phyloP scores from a whole-genome alignment of 2,113 vertebrate species.

The Gallinago undulata region DNA sequence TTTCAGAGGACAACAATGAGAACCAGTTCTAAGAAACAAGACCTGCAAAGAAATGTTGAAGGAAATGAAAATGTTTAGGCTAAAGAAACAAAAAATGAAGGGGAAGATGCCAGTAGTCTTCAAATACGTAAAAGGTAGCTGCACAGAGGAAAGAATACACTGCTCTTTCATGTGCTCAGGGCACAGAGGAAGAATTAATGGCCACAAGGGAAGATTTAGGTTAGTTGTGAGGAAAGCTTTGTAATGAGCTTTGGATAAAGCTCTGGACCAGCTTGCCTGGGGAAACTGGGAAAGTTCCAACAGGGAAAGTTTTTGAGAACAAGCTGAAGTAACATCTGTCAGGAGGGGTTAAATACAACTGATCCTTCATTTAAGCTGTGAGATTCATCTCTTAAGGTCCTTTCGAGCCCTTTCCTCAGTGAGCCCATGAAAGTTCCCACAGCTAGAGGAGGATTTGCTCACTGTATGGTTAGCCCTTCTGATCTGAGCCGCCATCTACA shows the following conservation, averaged over 20 bases:
- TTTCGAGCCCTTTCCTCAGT: background rate
- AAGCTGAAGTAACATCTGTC: background rate
- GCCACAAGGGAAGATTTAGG: background rate
- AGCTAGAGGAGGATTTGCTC: background rate
- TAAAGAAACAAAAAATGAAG: background rate
- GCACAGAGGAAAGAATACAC: background rate
- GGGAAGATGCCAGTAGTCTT: background rate
- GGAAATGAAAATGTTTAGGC: background rate
- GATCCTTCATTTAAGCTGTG: background rate
- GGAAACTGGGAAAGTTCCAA: background rate
- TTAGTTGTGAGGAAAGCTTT: background rate
- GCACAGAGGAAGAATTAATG: background rate
- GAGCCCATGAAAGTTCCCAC: background rate
- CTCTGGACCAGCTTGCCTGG: background rate
- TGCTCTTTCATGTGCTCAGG: background rate
- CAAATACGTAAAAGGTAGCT: background rate
- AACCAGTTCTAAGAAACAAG: background rate
- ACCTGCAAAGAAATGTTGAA: background rate
- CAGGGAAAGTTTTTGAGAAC: background rate
- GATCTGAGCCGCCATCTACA: background rate
- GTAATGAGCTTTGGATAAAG: constrained; percentile 12
- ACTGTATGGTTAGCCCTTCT: background rate
- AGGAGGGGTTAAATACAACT: background rate
- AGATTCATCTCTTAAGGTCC: background rate
- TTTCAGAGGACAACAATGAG: background rate